These are phyloP conservation scores for Spinibarbus caldwelli DNA, from an alignment of 2,797 vertebrate genomes.

Conservation along the genomic window DNA sequence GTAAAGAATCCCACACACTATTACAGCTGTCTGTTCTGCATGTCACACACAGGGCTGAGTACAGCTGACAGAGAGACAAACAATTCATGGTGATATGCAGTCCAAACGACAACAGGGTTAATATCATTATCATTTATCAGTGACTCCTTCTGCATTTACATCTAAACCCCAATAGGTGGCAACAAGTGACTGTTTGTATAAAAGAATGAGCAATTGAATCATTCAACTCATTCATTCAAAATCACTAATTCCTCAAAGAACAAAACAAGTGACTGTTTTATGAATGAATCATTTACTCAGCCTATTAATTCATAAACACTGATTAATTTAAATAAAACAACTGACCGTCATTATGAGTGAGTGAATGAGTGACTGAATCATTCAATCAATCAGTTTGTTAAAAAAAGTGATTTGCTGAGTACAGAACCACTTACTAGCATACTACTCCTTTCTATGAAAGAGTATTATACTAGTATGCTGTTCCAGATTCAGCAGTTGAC, in stretches of 20 bases:
- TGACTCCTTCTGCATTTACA: background rate
- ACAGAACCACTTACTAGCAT: no score
- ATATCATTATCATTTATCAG: no score
- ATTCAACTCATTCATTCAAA: background rate
- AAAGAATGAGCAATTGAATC: background rate
- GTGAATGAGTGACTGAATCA: no score
- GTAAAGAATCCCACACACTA: conserved; percentile 16
- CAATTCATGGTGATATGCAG: background rate
- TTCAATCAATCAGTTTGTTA: no score
- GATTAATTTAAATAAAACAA: no score
- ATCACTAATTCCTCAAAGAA: background rate
- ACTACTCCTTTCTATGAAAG: no score
- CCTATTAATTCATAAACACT: background rate
- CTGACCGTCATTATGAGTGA: no score
- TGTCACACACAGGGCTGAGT: background rate
- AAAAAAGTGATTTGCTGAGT: no score
- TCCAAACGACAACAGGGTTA: background rate
- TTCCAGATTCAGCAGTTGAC: no score
- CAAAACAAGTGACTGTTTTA: background rate
- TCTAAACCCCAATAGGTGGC: background rate
- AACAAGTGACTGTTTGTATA: background rate
- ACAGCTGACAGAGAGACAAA: conserved; percentile 9
- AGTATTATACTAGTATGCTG: no score
- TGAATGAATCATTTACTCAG: background rate
- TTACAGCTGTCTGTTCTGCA: background rate